Conservation (phyloP, 2,113 vertebrate genomes). For the Nothobranchius kuhntae region DNA sequence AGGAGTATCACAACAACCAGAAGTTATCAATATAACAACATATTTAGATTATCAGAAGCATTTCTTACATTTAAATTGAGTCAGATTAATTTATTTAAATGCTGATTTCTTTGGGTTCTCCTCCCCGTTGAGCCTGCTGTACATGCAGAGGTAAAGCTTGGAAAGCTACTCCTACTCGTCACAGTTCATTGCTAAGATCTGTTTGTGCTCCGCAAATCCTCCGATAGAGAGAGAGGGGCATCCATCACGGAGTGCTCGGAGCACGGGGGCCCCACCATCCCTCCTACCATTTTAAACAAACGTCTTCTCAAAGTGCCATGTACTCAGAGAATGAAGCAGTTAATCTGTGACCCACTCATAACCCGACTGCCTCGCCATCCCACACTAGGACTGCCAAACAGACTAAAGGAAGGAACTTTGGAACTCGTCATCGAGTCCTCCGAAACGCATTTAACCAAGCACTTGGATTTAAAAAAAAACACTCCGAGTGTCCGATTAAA, state of each 20-base stretch:
- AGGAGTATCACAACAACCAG: conserved; percentile 33
- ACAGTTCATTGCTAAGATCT: conserved; percentile 77
- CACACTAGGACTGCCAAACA: background rate
- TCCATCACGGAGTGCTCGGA: conserved; percentile 69
- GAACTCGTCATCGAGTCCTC: background rate
- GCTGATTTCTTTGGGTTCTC: conserved; percentile 33
- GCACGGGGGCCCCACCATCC: conserved; percentile 62
- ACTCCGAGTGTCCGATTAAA: background rate
- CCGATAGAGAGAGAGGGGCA: conserved; percentile 75
- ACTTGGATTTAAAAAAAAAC: background rate
- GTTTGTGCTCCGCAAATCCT: conserved; percentile 81
- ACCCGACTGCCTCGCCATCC: background rate
- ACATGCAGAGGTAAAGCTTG: conserved; percentile 67
- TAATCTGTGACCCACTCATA: conserved; percentile 69
- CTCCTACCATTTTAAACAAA: conserved; percentile 72
- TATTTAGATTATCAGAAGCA: conserved; percentile 1
- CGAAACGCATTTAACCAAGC: background rate
- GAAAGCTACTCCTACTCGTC: conserved; percentile 76
- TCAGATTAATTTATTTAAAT: conserved; percentile 28
- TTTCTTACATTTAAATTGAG: conserved; percentile 24
- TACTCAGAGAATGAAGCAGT: conserved; percentile 56
- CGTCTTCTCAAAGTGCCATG: conserved; percentile 62
- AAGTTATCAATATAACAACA: conserved; percentile 59
- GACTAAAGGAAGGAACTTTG: background rate
- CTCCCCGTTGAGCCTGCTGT: conserved; percentile 27